Conservation (phyloP, 2,113 vertebrate species). For the Arenaria interpres region DNA sequence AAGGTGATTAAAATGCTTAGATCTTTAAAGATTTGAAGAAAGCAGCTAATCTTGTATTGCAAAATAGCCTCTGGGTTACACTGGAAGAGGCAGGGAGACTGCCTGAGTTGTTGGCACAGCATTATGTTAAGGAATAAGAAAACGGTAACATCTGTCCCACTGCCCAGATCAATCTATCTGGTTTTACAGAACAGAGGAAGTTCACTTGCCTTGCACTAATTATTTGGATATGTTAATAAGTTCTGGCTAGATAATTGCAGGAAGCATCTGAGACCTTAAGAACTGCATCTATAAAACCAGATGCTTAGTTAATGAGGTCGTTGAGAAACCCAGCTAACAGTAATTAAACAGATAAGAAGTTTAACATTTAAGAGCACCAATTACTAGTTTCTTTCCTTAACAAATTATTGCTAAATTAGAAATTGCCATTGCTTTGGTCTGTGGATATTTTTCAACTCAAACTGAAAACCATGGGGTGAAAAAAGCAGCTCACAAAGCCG, state of each 20-base stretch:
- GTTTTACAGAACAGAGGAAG: background rate
- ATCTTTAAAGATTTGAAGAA: background rate
- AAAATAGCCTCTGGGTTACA: background rate
- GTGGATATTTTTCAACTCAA: background rate
- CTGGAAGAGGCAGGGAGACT: background rate
- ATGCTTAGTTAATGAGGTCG: slow-evolving; percentile 10
- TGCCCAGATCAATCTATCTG: background rate
- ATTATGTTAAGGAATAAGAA: fast-evolving
- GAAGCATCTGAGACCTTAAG: background rate
- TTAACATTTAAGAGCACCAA: background rate
- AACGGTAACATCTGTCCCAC: too few relatives aligned
- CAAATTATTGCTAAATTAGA: background rate
- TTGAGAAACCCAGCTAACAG: background rate
- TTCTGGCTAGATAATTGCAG: background rate
- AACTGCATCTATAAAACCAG: slow-evolving; percentile 7
- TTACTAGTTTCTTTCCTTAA: background rate
- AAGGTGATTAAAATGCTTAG: background rate
- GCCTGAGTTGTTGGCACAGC: background rate
- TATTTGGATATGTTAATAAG: background rate
- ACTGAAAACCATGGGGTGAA: fast-evolving
- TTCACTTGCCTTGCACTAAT: background rate
- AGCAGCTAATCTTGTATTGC: background rate
- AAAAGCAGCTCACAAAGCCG: background rate
- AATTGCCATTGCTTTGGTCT: background rate
- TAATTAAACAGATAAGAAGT: slow-evolving; percentile 21